Conservation (phyloP, 2,113 vertebrate genomes). For the Collichthys lucidus region DNA sequence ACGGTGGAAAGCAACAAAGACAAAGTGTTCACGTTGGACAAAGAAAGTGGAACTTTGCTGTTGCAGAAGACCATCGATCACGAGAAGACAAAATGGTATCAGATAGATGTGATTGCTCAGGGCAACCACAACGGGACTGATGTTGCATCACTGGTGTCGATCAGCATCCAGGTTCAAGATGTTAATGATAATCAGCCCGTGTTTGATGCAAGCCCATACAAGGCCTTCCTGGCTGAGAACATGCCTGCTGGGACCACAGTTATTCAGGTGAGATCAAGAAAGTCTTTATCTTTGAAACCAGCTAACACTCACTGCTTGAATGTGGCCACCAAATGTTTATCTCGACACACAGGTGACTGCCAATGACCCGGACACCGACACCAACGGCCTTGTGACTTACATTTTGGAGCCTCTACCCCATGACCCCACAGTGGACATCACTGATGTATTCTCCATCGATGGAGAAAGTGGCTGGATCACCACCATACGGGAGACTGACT, state of each 20-base stretch:
- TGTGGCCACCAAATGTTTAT: neutral
- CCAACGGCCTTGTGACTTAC: slow-evolving; percentile 94
- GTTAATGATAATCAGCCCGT: slow-evolving; percentile 96
- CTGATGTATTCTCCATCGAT: slow-evolving; percentile 90
- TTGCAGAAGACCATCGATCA: slow-evolving; percentile 93
- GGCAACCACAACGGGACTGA: slow-evolving; percentile 90
- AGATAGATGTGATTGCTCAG: slow-evolving; percentile 93
- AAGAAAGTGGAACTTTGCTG: slow-evolving; percentile 89
- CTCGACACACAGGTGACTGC: slow-evolving; percentile 90
- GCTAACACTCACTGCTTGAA: neutral
- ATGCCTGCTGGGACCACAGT: slow-evolving; percentile 94
- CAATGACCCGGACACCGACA: slow-evolving; percentile 93
- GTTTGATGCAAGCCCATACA: slow-evolving; percentile 95
- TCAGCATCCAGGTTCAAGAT: slow-evolving; percentile 95
- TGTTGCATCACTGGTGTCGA: slow-evolving; percentile 91
- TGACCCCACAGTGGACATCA: slow-evolving; percentile 77
- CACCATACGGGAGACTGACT: slow-evolving; percentile 88
- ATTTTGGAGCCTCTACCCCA: slow-evolving; percentile 84
- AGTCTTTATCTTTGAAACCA: neutral
- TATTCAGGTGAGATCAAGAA: slow-evolving; percentile 85
- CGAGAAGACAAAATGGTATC: slow-evolving; percentile 96
- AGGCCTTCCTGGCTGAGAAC: slow-evolving; percentile 94
- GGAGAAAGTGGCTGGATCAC: slow-evolving; percentile 94
- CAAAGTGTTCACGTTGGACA: slow-evolving; percentile 89
- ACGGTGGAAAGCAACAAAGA: slow-evolving; percentile 95